A percentile compares a stretch with the other conserved stretches of the same genome.
phyloP scores from a whole-genome alignment of 2,797 vertebrate species.

The Myiothlypis chrysogaster region DNA sequence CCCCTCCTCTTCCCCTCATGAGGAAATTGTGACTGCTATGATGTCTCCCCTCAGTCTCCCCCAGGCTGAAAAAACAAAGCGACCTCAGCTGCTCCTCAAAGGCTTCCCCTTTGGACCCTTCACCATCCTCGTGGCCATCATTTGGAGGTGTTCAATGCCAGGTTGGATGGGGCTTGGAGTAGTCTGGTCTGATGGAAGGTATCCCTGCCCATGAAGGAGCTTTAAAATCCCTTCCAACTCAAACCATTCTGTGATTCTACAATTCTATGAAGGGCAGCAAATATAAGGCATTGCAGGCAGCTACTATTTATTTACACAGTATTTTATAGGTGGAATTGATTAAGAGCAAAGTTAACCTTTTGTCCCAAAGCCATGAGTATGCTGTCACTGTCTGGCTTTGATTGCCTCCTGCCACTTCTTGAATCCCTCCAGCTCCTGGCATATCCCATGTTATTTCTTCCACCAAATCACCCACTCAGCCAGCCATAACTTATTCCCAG shows the following conservation, averaged over 20 bases:
- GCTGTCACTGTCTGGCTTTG: not conserved
- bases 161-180: not conserved
- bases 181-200: not conserved
- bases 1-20: rapidly evolving
- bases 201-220: not conserved
- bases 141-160: not conserved
- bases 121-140: not conserved
- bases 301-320: not conserved
- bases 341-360: not conserved
- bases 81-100: not conserved
- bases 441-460: not conserved
- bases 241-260: not conserved
- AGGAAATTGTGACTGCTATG: not conserved
- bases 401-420: not conserved
- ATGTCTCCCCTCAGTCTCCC: not conserved
- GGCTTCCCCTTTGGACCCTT: not conserved
- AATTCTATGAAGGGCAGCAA: not conserved
- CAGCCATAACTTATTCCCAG: not conserved
- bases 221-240: not conserved
- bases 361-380: not conserved
- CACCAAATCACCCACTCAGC: not conserved
- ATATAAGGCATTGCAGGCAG: not conserved
- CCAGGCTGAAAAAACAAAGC: not conserved
- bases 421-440: not conserved
- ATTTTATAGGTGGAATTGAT: not conserved